A percentile compares a stretch with the other conserved stretches of the same genome.
These are phyloP conservation scores for Ephialtes manifestator DNA, from an alignment of 2,888 invertebrate species.

Conservation along the genomic window DNA sequence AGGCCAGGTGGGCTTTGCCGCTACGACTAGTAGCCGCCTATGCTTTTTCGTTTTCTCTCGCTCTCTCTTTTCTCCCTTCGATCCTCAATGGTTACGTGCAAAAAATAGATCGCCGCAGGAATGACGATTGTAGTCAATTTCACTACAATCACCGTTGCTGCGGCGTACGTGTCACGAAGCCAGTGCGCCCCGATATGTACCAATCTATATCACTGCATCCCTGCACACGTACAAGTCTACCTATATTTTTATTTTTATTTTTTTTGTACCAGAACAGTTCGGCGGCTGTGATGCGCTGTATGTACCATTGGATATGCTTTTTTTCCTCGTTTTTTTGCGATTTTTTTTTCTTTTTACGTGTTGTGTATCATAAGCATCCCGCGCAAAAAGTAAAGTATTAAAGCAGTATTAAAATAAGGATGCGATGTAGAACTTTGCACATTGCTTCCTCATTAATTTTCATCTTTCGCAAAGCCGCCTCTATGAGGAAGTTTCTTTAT, in stretches of 20 bases:
- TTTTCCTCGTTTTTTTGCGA: neutral
- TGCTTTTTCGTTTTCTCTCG: constrained; percentile 12
- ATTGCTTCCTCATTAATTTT: too few species aligned
- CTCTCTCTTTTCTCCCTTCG: neutral
- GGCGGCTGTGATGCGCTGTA: neutral
- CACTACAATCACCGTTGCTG: constrained; percentile 60
- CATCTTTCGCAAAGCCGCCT: too few species aligned
- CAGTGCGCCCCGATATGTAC: constrained; percentile 20
- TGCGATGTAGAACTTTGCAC: too few species aligned
- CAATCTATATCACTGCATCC: constrained; percentile 14
- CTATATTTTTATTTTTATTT: constrained; percentile 7
- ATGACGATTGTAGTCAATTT: constrained; percentile 65
- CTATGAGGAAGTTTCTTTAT: too few species aligned
- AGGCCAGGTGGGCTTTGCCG: constrained; percentile 45
- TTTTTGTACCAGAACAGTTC: constrained; percentile 3
- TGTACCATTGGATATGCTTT: constrained; percentile 1
- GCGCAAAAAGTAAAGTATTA: too few species aligned
- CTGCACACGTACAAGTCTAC: constrained; percentile 1
- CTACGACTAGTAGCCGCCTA: neutral
- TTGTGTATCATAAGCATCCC: neutral
- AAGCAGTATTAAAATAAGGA: too few species aligned
- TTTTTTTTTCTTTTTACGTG: neutral
- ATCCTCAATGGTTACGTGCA: constrained; percentile 34
- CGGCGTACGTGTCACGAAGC: constrained; percentile 41
- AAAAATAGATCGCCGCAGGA: constrained; percentile 44